phyloP scores from a whole-genome alignment of 2,113 vertebrate genomes.

The Geothlypis trichas region DNA sequence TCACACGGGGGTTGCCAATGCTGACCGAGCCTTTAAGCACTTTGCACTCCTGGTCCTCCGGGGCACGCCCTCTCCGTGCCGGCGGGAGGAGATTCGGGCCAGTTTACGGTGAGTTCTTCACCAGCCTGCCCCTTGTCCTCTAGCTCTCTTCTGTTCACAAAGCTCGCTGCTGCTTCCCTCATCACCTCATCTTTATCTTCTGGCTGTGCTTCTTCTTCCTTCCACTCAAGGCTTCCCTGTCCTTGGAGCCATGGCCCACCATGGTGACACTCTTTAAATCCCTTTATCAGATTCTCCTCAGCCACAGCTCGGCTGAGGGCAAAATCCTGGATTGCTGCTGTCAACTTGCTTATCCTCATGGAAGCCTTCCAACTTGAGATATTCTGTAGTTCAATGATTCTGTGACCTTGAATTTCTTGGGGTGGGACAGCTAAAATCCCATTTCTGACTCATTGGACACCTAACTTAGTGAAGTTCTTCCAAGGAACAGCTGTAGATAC shows the following conservation, averaged over 20 bases:
- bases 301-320: background rate
- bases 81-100: background rate
- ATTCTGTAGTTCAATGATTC: background rate
- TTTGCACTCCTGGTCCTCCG: slow-evolving; percentile 49
- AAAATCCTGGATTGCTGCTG: background rate
- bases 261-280: background rate
- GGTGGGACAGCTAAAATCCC: background rate
- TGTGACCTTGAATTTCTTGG: background rate
- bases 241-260: background rate
- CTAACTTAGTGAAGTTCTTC: background rate
- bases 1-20: background rate
- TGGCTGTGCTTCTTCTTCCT: background rate
- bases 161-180: background rate
- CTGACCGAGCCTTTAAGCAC: slow-evolving; percentile 52
- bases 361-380: background rate
- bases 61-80: background rate
- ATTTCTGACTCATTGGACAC: background rate
- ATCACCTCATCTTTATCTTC: background rate
- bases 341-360: background rate
- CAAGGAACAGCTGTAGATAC: background rate
- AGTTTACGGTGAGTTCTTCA: background rate
- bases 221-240: background rate
- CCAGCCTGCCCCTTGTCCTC: background rate
- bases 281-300: background rate
- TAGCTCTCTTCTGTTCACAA: background rate